phyloP scores from a whole-genome alignment of 2,888 invertebrate species.

The Hemicrepidius hirtus region DNA sequence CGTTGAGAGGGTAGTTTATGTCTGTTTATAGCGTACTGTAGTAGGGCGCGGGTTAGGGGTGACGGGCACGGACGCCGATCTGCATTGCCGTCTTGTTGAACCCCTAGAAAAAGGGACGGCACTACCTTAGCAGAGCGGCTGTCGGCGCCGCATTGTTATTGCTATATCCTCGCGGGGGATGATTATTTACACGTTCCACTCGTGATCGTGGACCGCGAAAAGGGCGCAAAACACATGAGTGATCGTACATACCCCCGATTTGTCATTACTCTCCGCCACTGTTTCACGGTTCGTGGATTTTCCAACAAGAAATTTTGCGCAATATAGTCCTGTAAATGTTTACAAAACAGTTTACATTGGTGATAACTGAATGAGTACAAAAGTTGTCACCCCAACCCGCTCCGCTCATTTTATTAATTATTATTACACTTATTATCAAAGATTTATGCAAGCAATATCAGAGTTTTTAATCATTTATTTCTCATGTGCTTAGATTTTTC shows the following conservation, averaged over 20 bases:
- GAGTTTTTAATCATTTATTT: conserved; percentile 62
- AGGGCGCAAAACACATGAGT: conserved; percentile 31
- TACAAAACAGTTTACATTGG: conserved; percentile 66
- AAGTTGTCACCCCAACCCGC: conserved; percentile 65
- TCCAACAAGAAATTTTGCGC: conserved; percentile 34
- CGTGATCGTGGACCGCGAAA: conserved; percentile 25
- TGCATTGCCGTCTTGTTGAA: conserved; percentile 68
- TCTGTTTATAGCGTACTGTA: conserved; percentile 72
- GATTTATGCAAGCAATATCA: conserved; percentile 71
- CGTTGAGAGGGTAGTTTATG: conserved; percentile 72
- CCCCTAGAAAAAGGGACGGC: conserved; percentile 63
- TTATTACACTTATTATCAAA: conserved; percentile 67
- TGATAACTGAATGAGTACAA: conserved; percentile 72
- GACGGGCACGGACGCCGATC: conserved; percentile 63
- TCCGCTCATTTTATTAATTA: conserved; percentile 63
- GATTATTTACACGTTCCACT: conserved; percentile 44
- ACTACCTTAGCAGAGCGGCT: conserved; percentile 70
- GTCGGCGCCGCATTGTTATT: conserved; percentile 65
- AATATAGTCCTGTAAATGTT: conserved; percentile 43
- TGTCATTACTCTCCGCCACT: conserved; percentile 16
- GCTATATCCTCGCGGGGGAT: conserved; percentile 58
- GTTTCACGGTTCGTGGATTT: conserved; percentile 17
- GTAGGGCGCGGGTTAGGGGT: conserved; percentile 66
- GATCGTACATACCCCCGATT: not conserved
- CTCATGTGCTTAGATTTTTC: conserved; percentile 45